Percentiles rank a stretch among this genome's conserved stretches.
phyloP scores from a whole-genome alignment of 1,140 invertebrate species.

The Littorina saxatilis region DNA sequence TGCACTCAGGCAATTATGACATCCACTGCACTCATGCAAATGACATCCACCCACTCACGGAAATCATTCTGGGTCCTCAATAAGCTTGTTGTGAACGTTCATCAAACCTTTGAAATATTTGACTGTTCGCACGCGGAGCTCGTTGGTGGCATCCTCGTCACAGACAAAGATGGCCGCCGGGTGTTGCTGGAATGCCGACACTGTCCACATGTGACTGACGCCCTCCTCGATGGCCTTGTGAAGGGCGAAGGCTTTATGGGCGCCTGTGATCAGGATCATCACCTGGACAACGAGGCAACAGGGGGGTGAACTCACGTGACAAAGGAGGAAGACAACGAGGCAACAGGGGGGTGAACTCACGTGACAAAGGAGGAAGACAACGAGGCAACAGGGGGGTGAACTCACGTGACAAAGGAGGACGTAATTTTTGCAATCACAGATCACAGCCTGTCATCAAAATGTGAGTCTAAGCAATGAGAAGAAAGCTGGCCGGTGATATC shows the following conservation, averaged over 20 bases:
- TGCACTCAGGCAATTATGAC: no score
- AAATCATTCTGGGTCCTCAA: conserved; percentile 66
- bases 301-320: no score
- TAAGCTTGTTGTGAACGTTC: conserved; percentile 76
- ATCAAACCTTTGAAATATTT: conserved; percentile 95
- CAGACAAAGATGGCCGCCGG: conserved; percentile 88
- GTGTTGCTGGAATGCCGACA: conserved; percentile 95
- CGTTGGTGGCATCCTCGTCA: conserved; percentile 98
- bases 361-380: no score
- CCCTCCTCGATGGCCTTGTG: conserved; percentile 98
- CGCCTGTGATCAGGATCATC: conserved; percentile 98
- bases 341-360: no score
- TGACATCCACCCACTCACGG: background rate
- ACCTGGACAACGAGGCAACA: conserved; percentile 80
- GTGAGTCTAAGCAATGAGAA: no score
- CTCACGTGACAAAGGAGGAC: no score
- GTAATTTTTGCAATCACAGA: no score
- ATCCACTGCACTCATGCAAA: no score
- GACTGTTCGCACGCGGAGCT: conserved; percentile 98
- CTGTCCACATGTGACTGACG: conserved; percentile 99
- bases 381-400: no score
- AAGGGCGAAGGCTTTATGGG: conserved; percentile 96
- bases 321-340: no score
- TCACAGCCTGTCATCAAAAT: no score
- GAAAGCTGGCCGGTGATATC: no score